Percentiles rank a stretch among this genome's conserved stretches.
Evolutionary conservation across 2,888 invertebrate species (phyloP).

Genomic region (Agrypnus murinus): DNA sequence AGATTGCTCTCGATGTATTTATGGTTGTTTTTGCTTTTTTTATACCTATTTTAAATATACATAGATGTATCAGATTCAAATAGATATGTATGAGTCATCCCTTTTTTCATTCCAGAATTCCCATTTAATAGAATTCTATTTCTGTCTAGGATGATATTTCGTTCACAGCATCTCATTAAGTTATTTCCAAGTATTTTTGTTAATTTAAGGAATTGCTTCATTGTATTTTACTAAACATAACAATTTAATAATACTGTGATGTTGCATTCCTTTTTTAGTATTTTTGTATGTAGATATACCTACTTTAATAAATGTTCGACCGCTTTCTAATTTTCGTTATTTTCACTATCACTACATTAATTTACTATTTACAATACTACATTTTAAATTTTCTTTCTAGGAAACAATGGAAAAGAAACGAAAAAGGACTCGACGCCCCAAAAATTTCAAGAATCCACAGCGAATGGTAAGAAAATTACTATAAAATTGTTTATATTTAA

Average conservation of each 20-base stretch:
- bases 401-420: conserved; percentile 79
- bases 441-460: conserved; percentile 74
- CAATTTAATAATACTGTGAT: not conserved
- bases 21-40: not conserved
- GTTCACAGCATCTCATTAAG: not conserved
- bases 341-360: not conserved
- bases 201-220: not conserved
- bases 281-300: too few species aligned
- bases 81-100: conserved; percentile 8
- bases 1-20: not conserved
- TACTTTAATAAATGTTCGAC: too few species aligned
- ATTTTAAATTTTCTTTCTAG: conserved; percentile 73
- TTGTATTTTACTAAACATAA: not conserved
- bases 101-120: not conserved
- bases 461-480: conserved; percentile 72
- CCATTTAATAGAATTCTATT: conserved; percentile 11
- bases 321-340: not conserved
- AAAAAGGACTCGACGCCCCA: conserved; percentile 83
- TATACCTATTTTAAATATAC: not conserved
- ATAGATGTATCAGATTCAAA: conserved; percentile 13
- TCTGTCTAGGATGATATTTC: not conserved
- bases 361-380: not conserved
- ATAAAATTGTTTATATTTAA: not conserved
- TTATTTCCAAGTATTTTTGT: not conserved
- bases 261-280: not conserved